Base-by-base conservation (phyloP, 2,797 vertebrate genomes). In the Malacoctenus gilli region DNA sequence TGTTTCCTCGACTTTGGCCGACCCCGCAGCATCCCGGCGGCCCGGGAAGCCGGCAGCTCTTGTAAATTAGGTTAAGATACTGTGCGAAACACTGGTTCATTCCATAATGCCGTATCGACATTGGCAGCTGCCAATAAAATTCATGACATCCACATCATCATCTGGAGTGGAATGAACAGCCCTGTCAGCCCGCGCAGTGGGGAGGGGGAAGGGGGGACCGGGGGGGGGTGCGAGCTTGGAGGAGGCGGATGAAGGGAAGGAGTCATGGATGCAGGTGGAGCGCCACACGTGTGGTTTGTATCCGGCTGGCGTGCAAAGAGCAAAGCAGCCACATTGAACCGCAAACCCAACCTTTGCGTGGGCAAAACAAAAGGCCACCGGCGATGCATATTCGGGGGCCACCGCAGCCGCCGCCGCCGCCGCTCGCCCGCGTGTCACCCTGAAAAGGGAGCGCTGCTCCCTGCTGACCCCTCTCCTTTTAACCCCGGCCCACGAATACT, bases 101-200 rank as follows among this genome's bases (percentile, higher is more conserved):
- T 88, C 90, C 84, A 88, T 89, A 87, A 86, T 85, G 75, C 73
- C 32, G 40, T 82, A 92, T 92, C 79, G 81, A 89, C 91, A 93
- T 92, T 92, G 92, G 86, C 91, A 92, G 90, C 90, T 93, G 92
- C 87, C 92, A 89, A 93, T 93, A 92, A 85, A 92, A 93, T 93
- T 84, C 71, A 64, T 63, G 66, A 77, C 79, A 79, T 92, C 90
- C 78, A 68, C 87, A 85, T 92, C 91, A 91, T 87, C 77, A 73
- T 75, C 43, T 66, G 56, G 72, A 92, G 89, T 88, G 85, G 87
- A 92, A 75, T 77, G 89, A 90, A 89, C 91, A 91, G 87, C 75
- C 43, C 87, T 88, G 89, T 91, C 89, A 90, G 65, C 84, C 72
- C 36, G 38, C 74, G 21, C 75, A 54, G 81, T 15, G 64, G 80